Percentiles rank a stretch among this genome's conserved stretches.
phyloP scores from a whole-genome alignment of 2,113 vertebrate genomes.

The Castor canadensis region DNA sequence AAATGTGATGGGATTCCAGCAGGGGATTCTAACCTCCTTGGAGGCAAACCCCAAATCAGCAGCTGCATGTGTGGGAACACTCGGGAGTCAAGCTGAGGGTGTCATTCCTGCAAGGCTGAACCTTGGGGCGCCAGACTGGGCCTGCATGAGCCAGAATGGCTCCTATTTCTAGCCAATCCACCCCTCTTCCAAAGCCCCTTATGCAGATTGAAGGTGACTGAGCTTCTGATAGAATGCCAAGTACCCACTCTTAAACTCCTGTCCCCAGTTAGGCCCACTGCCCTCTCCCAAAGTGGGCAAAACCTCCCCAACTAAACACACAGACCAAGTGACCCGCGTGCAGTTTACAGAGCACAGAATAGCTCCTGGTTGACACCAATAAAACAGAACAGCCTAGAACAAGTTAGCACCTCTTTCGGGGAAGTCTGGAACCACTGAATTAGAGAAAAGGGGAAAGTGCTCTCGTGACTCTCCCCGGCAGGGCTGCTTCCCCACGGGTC shows the following conservation, averaged over 20 bases:
- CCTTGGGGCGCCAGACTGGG: not conserved
- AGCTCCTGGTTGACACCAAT: not conserved
- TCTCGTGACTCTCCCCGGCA: too few relatives aligned
- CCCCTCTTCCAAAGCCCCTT: not conserved
- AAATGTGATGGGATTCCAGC: not conserved
- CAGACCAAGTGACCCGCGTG: not conserved
- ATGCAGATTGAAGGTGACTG: not conserved
- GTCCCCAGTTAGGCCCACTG: not conserved
- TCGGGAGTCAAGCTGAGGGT: not conserved
- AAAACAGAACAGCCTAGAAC: not conserved
- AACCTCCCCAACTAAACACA: not conserved
- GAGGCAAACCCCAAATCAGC: not conserved
- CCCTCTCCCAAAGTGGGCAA: not conserved
- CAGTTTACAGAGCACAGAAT: not conserved
- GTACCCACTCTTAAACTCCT: not conserved
- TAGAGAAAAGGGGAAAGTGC: not conserved
- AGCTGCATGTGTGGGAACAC: not conserved
- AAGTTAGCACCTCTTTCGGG: not conserved
- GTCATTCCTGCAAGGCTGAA: not conserved
- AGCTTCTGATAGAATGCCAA: not conserved
- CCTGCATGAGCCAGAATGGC: not conserved
- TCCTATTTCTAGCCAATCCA: not conserved
- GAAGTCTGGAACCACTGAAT: constrained; percentile 23
- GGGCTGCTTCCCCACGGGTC: too few relatives aligned
- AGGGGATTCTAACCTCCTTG: not conserved